Base-by-base conservation (phyloP, 2,113 vertebrate species). In the Hymenochirus boettgeri region DNA sequence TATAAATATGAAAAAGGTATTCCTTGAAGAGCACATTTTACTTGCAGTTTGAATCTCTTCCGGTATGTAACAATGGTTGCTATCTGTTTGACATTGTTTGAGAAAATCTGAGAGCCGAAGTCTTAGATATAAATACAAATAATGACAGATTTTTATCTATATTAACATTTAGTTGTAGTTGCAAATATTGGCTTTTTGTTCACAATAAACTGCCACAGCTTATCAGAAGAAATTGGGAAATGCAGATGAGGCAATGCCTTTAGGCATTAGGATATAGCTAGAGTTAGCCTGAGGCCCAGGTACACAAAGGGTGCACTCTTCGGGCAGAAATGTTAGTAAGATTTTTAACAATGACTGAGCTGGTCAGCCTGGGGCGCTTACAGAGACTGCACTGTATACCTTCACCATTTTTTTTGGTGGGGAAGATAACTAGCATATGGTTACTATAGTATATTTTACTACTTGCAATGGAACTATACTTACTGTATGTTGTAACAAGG, bases 241-340 rank as follows among this genome's bases (percentile, higher is more conserved):
- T 59, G 65, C 57, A 67, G 65, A 67, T 67, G 65, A 67, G 65
- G 23, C 45, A 10, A 60, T 53, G 48, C 46, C 65, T 57, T 53
- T 33, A 19, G 65, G 65, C 47, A 23, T 29, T 13, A 51, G 64
- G 29, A 66, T 58, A 58, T 29, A 69, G 47, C 56, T 60, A 53
- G 56, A 60, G 65, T 69, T 60, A 54, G 65, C 65, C 65, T 45
- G 12, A 26, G 65, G 65, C 56, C 39, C 15, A 19, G 29, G 56
- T 22, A 60, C 47, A 60, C 65, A 66, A 66, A 58, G 58, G 64
- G 64, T 51, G 45, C 55, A 69, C 23, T 60, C 57, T 69, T 42
- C 65, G 45, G 65, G 65, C 57, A 53, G 46, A 69, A 53, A 39
- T 53, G 65, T 60, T 69, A 45, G 65, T 27, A 25, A 35, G 65